Conservation (phyloP, 2,113 vertebrate genomes). For the Neodon shergylaensis region DNA sequence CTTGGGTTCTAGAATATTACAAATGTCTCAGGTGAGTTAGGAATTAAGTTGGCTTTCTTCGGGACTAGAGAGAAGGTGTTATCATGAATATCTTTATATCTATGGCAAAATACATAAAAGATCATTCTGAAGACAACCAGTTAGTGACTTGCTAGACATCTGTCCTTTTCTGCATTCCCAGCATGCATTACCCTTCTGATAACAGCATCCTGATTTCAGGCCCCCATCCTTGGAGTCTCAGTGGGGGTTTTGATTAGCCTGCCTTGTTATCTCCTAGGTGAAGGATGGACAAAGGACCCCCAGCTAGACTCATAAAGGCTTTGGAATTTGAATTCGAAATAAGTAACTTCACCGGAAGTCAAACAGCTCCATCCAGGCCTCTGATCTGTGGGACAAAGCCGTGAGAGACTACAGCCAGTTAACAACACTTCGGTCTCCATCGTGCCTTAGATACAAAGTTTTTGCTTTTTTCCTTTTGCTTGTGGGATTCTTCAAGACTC, state of each 20-base stretch:
- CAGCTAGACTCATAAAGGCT: background rate
- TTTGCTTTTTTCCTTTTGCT: background rate
- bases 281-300: background rate
- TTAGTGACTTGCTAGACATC: background rate
- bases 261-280: background rate
- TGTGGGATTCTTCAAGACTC: background rate
- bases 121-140: background rate
- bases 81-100: background rate
- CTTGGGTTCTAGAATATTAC: background rate
- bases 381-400: background rate
- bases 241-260: background rate
- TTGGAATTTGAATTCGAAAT: background rate
- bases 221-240: background rate
- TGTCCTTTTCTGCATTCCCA: background rate
- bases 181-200: background rate
- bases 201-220: background rate
- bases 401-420: background rate
- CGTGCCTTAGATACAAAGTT: background rate
- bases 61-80: background rate
- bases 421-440: background rate
- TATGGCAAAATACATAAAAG: background rate
- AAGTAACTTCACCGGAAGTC: background rate
- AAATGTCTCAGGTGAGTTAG: background rate
- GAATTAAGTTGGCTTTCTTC: constrained; percentile 19
- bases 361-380: background rate